Evolutionary conservation across 2,113 vertebrate species (phyloP), one percentile per base, ranked within the genome.

Genomic region (Salvelinus namaycush): DNA sequence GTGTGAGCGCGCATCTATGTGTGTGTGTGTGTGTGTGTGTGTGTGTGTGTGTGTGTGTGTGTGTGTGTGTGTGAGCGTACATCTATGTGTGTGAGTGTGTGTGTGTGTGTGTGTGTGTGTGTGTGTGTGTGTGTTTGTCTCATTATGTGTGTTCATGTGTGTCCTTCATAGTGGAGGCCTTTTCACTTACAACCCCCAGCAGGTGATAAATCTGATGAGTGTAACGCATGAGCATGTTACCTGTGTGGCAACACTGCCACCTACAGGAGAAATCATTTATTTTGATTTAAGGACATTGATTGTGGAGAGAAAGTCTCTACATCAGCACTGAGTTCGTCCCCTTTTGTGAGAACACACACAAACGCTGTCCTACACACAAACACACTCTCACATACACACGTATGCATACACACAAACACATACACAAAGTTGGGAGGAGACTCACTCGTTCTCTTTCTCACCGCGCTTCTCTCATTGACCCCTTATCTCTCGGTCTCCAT

Each of bases 191-290:
- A 39, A 16, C 1, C 20, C 29, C 29, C 66, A 12, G 2, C 9
- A 29, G 18, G 39, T 1, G 39, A 22, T 24, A 48, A 6, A 20
- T 13, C 31, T 68, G 31, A 20, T 34, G 2, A 39, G 8, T 24
- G n/a, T 24, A 8, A 39, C 13, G 48, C 31, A 22, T 65, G 31
- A 27, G 26, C 18, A 49, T 1, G 9, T 76, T n/a, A 84, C 16
- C 12, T 76, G 70, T 57, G 62, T 65, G 79, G 26, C 77, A 83
- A 87, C 80, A 86, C 68, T 86, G 87, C 80, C 87, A 78, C 82
- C 85, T 86, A 18, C 79, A 79, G 85, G 73, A 48, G 5, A 1
- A 70, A 48, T 31, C 13, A 29, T 14, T 48, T 22, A 8, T 18
- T 7, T 18, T 7, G 66, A 14, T 7, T 34, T 16, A 16, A 39